phyloP scores from a whole-genome alignment of 2,113 vertebrate genomes.

The Anas platyrhynchos region DNA sequence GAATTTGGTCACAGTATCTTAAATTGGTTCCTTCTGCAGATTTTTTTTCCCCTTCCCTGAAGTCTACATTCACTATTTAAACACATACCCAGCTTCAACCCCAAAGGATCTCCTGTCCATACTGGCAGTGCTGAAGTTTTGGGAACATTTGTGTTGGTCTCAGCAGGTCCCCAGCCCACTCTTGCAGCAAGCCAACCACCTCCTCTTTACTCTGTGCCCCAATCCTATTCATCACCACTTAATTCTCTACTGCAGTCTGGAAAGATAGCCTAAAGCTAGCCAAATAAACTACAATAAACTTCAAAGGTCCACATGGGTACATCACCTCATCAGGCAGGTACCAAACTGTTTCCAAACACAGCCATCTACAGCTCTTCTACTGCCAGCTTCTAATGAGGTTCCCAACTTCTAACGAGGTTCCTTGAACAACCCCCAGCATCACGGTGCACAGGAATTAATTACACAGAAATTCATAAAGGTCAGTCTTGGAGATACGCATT shows the following conservation, averaged over 20 bases:
- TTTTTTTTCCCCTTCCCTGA: neutral
- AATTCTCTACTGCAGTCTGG: neutral
- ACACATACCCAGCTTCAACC: neutral
- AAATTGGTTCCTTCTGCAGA: neutral
- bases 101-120: neutral
- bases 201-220: neutral
- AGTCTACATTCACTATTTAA: neutral
- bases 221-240: neutral
- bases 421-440: neutral
- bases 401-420: neutral
- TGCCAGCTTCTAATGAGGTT: neutral
- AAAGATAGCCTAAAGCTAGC: neutral
- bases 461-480: neutral
- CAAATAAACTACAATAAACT: neutral
- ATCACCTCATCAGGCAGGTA: neutral
- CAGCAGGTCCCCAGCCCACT: neutral
- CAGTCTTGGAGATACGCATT: neutral
- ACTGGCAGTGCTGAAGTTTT: too few relatives aligned
- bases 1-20: neutral
- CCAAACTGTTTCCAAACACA: neutral
- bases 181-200: too few relatives aligned
- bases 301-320: neutral
- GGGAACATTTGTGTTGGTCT: neutral
- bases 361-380: neutral
- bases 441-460: neutral